Evolutionary conservation across 2,888 invertebrate genomes (phyloP).

Genomic region (Athalia cordata): DNA sequence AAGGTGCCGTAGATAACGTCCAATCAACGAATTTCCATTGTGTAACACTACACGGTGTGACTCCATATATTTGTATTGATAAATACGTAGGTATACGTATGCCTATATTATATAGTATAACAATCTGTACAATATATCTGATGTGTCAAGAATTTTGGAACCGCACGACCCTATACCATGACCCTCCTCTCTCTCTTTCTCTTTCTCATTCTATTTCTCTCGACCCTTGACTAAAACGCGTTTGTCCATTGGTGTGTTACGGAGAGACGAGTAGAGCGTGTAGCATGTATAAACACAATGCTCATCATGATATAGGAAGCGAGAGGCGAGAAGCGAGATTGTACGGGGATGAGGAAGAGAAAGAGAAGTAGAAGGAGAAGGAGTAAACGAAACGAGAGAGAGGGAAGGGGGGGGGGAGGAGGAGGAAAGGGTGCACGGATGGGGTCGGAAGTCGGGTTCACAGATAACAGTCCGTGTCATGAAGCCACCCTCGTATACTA

Average conservation of each 20-base stretch:
- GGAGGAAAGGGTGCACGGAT: slow-evolving; percentile 33
- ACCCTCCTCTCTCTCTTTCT: slow-evolving; percentile 48
- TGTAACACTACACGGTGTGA: too few relatives aligned
- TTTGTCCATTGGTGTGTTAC: too few relatives aligned
- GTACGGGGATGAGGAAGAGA: neutral
- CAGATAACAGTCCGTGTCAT: slow-evolving; percentile 62
- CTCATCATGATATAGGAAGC: slow-evolving; percentile 10
- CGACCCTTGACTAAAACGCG: too few relatives aligned
- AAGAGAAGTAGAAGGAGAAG: slow-evolving; percentile 50
- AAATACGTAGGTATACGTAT: neutral
- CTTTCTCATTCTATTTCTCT: too few relatives aligned
- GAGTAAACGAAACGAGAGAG: slow-evolving; percentile 63
- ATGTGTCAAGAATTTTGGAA: slow-evolving; percentile 62
- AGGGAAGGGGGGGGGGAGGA: slow-evolving; percentile 52
- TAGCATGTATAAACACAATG: neutral
- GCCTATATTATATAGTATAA: neutral
- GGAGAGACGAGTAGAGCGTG: too few relatives aligned
- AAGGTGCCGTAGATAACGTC: too few relatives aligned
- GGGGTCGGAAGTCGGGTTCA: slow-evolving; percentile 62
- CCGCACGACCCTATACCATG: slow-evolving; percentile 54
- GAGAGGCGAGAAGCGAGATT: neutral
- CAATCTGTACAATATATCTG: neutral
- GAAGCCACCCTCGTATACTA: slow-evolving; percentile 49
- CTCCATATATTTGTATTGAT: neutral
- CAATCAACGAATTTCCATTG: too few relatives aligned